Conservation (phyloP, 2,888 invertebrate species). For the Cecidostiba fungosa region DNA sequence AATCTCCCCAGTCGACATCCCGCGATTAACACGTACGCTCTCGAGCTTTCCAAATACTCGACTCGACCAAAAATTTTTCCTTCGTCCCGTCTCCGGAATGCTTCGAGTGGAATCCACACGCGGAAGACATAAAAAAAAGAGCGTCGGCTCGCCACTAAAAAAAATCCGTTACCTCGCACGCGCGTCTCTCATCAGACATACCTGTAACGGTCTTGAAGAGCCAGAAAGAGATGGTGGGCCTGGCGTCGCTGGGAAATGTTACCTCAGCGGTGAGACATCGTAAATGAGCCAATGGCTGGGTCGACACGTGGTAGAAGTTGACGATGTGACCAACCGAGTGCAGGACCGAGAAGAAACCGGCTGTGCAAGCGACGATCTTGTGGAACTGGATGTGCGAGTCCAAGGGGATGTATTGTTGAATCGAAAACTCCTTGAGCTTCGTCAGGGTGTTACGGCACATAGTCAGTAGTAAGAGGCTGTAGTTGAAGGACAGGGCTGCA, state of each 20-base stretch:
- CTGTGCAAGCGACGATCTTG: constrained; percentile 97
- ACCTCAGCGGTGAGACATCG: constrained; percentile 96
- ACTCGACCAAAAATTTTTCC: background rate
- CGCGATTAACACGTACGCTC: background rate
- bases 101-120: constrained; percentile 15
- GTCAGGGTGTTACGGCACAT: constrained; percentile 96
- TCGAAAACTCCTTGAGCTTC: constrained; percentile 95
- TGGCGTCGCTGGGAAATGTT: constrained; percentile 95
- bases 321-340: constrained; percentile 97
- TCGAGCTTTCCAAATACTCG: background rate
- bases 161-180: constrained; percentile 31
- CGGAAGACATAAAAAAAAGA: constrained; percentile 29
- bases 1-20: background rate
- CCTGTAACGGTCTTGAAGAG: constrained; percentile 97
- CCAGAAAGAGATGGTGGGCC: constrained; percentile 97
- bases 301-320: constrained; percentile 98
- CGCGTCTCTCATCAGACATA: constrained; percentile 74
- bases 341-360: constrained; percentile 94
- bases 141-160: background rate
- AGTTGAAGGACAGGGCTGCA: constrained; percentile 96
- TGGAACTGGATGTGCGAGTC: constrained; percentile 98
- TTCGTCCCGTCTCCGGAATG: background rate
- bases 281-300: constrained; percentile 95
- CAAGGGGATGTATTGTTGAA: constrained; percentile 95
- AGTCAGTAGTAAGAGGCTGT: constrained; percentile 93